These are phyloP conservation scores for Polia nebulosa DNA, from an alignment of 2,888 invertebrate species.

Conservation along the genomic window DNA sequence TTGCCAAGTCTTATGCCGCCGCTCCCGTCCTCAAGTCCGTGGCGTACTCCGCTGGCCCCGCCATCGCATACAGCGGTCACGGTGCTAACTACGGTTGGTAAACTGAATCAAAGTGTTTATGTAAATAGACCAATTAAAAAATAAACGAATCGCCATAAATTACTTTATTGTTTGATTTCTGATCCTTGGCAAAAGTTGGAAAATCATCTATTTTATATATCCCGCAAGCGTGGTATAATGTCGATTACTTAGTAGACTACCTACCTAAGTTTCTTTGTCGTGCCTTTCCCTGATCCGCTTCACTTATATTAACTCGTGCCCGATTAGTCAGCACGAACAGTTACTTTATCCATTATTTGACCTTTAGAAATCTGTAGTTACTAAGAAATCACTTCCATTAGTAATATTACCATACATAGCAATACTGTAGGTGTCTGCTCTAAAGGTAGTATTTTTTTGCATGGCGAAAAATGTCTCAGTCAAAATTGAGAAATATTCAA, in stretches of 20 bases:
- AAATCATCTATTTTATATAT: too few relatives aligned
- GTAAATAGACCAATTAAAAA: slow-evolving; percentile 77
- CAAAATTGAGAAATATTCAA: background rate
- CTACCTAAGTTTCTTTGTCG: slow-evolving; percentile 7
- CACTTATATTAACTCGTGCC: slow-evolving; percentile 15
- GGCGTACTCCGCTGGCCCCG: slow-evolving; percentile 91
- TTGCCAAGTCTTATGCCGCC: slow-evolving; percentile 72
- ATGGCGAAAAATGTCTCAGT: background rate
- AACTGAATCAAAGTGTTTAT: slow-evolving; percentile 78
- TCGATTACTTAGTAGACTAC: background rate
- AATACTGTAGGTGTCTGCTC: background rate
- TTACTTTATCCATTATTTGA: slow-evolving; percentile 25
- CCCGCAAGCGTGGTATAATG: background rate
- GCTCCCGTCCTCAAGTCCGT: slow-evolving; percentile 84
- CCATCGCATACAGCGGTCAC: slow-evolving; percentile 92
- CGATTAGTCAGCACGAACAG: slow-evolving; percentile 27
- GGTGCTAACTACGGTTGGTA: slow-evolving; percentile 93
- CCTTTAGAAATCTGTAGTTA: slow-evolving; percentile 8
- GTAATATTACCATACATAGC: background rate
- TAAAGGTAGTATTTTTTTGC: background rate
- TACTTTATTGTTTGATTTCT: slow-evolving; percentile 50
- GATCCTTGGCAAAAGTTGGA: background rate
- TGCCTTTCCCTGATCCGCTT: slow-evolving; percentile 21
- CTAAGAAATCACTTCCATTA: slow-evolving; percentile 1
- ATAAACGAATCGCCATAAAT: slow-evolving; percentile 74